Evolutionary conservation across 53 echinoderm and acorn worm genomes (phyloP).

Genomic region (Holothuria scabra): DNA sequence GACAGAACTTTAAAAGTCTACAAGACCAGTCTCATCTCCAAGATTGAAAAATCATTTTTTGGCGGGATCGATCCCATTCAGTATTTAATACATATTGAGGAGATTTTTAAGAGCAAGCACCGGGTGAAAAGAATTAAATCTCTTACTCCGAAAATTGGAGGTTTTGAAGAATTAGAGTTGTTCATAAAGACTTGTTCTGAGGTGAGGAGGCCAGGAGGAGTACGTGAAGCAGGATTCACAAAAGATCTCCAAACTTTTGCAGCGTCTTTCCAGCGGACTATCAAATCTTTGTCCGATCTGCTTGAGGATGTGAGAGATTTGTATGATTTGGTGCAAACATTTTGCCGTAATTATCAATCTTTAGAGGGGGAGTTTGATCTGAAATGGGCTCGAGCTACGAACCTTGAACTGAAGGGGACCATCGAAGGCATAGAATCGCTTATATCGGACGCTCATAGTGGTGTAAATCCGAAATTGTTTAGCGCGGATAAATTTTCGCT

Average conservation of each 20-base stretch:
- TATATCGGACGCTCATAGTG: constrained; percentile 63
- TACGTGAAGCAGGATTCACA: constrained; percentile 82
- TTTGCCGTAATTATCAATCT: constrained; percentile 91
- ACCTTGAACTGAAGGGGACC: constrained; percentile 82
- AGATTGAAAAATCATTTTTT: constrained; percentile 86
- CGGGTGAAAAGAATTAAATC: constrained; percentile 80
- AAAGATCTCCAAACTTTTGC: constrained; percentile 82
- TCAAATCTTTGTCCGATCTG: constrained; percentile 68
- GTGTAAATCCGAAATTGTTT: constrained; percentile 76
- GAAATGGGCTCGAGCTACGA: constrained; percentile 84
- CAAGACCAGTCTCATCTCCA: constrained; percentile 74
- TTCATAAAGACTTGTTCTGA: constrained; percentile 79
- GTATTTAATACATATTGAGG: constrained; percentile 88
- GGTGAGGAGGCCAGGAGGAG: constrained; percentile 81
- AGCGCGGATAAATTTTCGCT: constrained; percentile 90
- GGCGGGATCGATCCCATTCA: constrained; percentile 92
- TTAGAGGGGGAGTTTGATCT: constrained; percentile 92
- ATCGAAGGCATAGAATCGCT: constrained; percentile 65
- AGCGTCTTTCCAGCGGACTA: constrained; percentile 66
- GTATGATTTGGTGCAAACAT: constrained; percentile 74
- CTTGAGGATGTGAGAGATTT: constrained; percentile 78
- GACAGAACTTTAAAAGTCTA: constrained; percentile 73
- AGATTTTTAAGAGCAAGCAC: constrained; percentile 94
- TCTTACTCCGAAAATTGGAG: constrained; percentile 69
- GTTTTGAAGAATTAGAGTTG: constrained; percentile 77